Evolutionary conservation across 2,888 invertebrate genomes (phyloP), one percentile per base, ranked within the genome.

Genomic region (Ditylenchus weischeri): DNA sequence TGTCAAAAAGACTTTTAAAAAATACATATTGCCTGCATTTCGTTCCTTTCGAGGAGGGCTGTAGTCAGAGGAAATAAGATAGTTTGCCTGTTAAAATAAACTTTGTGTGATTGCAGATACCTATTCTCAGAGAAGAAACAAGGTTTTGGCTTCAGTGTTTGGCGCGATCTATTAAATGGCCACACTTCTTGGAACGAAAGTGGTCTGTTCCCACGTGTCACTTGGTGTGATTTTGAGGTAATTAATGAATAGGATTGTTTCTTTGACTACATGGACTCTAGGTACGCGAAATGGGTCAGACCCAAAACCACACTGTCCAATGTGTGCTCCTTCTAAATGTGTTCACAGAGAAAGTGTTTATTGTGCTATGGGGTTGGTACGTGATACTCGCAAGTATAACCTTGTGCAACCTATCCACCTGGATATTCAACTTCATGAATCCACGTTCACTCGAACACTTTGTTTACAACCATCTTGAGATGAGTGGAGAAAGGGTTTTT

Each of bases 221-320:
- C 82, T 2, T 70, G 82, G n/a, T 82, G 82, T 65, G 81, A 82
- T 69, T 83, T 82, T 65, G 79, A 81, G 67, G 79, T 78, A 23
- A 54, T 62, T n/a, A n/a, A n/a, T n/a, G n/a, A n/a, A n/a, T n/a
- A n/a, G n/a, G n/a, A n/a, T n/a, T n/a, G n/a, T n/a, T 43, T 21
- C 7, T 15, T 58, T 36, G 35, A 23, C 19, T 47, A 18, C 11
- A 43, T 43, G 3, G 50, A 19, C 35, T 54, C 11, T 57, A 81
- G 78, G 79, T 81, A 0, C 75, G 82, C 23, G 82, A 81, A 65
- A 79, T 82, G 80, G 82, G 81, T 36, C 81, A 82, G 54, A 69
- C 76, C 1, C 79, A 79, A 54, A 76, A 70, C 19, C 77, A 79
- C 69, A 82, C 82, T 13, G 76, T 82, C 0, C 82, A 82, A 68